Conservation (phyloP, 2,888 invertebrate species). For the Notocelia uddmanniana region DNA sequence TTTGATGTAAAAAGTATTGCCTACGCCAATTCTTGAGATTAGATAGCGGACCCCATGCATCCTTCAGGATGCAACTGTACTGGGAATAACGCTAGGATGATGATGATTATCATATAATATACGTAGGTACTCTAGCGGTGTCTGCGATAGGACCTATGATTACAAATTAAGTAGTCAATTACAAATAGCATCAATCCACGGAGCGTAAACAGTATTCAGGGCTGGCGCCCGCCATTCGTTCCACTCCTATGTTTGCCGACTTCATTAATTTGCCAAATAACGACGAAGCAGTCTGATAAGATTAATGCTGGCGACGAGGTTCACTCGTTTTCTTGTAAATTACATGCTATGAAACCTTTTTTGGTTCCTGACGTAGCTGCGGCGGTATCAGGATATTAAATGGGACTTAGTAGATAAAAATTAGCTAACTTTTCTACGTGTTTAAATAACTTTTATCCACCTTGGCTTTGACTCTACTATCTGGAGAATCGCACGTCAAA, state of each 20-base stretch:
- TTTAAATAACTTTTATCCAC: too few relatives aligned
- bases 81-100: too few relatives aligned
- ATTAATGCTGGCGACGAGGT: conserved; percentile 19
- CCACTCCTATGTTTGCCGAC: conserved; percentile 33
- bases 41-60: too few relatives aligned
- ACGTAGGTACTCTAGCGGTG: too few relatives aligned
- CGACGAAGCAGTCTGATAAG: conserved; percentile 21
- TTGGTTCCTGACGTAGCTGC: not conserved
- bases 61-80: too few relatives aligned
- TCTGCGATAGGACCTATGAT: not conserved
- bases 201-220: conserved; percentile 7
- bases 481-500: too few relatives aligned
- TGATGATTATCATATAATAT: too few relatives aligned
- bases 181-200: conserved; percentile 36
- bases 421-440: too few relatives aligned
- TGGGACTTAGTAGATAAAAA: not conserved
- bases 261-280: conserved; percentile 36
- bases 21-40: too few relatives aligned
- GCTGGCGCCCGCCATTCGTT: conserved; percentile 22
- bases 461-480: too few relatives aligned
- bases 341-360: conserved; percentile 13
- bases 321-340: conserved; percentile 17
- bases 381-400: not conserved
- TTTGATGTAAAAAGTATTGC: too few relatives aligned
- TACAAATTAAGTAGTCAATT: conserved; percentile 26